phyloP scores from a whole-genome alignment of 2,797 vertebrate species.

The Galaxias olidus region DNA sequence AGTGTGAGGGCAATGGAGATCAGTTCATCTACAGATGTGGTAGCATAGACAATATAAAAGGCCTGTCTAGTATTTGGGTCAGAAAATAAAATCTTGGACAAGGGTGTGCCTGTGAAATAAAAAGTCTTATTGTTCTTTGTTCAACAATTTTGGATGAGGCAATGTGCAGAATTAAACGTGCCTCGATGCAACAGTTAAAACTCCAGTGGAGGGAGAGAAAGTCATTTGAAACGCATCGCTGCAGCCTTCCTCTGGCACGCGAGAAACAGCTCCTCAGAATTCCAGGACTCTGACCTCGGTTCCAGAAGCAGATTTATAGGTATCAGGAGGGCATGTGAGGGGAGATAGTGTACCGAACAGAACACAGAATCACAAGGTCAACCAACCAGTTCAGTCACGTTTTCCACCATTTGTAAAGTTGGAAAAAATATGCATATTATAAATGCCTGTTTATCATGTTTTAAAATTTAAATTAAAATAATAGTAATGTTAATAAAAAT shows the following conservation, averaged over 20 bases:
- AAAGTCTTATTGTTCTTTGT: no score
- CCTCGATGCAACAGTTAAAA: not conserved
- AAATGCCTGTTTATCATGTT: no score
- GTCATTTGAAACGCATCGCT: not conserved
- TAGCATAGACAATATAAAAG: no score
- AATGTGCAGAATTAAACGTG: no score
- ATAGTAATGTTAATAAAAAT: no score
- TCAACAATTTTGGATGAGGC: no score
- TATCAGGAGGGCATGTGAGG: slow-evolving; percentile 6
- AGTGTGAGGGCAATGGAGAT: no score
- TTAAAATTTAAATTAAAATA: not conserved
- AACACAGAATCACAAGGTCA: slow-evolving; percentile 4
- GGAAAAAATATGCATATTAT: no score
- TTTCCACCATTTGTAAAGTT: not conserved
- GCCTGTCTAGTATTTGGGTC: no score
- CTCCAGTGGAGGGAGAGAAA: slow-evolving; percentile 4
- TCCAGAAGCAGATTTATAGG: slow-evolving; percentile 19
- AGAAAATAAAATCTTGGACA: no score
- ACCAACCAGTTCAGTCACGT: not conserved
- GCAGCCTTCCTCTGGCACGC: slow-evolving; percentile 28
- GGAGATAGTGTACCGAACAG: slow-evolving; percentile 1
- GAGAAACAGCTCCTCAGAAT: slow-evolving; percentile 31
- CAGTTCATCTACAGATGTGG: no score
- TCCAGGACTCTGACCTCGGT: slow-evolving; percentile 30
- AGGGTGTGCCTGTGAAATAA: no score